Base-by-base conservation (phyloP, 92 coral and sea anemone genomes). In the Porites cylindrica region DNA sequence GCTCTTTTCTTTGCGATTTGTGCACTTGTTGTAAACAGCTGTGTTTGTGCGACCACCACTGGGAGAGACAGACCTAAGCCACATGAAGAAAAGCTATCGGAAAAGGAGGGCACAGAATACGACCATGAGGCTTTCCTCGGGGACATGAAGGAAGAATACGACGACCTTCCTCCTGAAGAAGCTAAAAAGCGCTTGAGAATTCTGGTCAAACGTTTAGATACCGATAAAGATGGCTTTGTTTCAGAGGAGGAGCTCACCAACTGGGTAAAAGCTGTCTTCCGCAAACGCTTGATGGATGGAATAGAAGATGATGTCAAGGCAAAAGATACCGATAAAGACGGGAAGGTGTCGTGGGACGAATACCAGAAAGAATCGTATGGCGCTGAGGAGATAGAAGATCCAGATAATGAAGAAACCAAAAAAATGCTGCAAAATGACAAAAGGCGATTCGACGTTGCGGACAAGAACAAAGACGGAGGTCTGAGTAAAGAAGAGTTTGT, bases 101-200 rank as follows among this genome's bases (percentile, higher is more conserved):
- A 90, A 12, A 91, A 92, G 53, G 98, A 97, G 68, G 90, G 90
- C 88, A 71, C 96, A 20, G 98, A 97, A 20, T 94, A 90, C 86
- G 99, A 97, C 87, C 97, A 96, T 69, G 99, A 97, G 72, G 99
- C 99, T 24, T 97, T 97, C 88, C 90, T 97, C 8, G 99, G 99
- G 0, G 94, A 88, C 72, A 92, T 87, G 93, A 97, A 97, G 72
- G 96, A 97, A 10, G 99, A 97, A 54, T 97, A 92, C 71, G 99
- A 97, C 26, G 93, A 97, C 18, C 93, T 97, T 4, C 60, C 97
- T 8, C 98, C 98, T 18, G 99, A 95, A 58, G 99, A 95, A 81
- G 99, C 99, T 7, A 84, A 91, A 54, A 95, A 90, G 81, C 92
- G 99, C 47, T 90, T 97, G 17, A 88, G 82, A 43, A 66, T 78